Percentiles rank a stretch among this genome's conserved stretches.
Evolutionary conservation across 1,140 invertebrate genomes (phyloP).

Genomic region (Galleria mellonella): DNA sequence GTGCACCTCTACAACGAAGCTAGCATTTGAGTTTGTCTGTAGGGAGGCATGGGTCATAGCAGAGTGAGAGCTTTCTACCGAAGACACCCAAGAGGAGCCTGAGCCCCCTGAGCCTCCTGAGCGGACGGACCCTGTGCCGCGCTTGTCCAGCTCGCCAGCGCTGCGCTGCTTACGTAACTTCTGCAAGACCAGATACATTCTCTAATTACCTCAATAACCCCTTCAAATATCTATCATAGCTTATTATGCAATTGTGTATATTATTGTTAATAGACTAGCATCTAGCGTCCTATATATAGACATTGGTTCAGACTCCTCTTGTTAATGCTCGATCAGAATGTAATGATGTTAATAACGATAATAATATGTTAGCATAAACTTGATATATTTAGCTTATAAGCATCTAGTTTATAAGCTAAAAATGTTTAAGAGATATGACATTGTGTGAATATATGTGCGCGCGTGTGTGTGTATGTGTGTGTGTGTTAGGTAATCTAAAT

Average conservation of each 20-base stretch:
- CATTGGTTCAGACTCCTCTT: too few species aligned
- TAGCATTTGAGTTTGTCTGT: constrained; percentile 96
- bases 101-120: constrained; percentile 93
- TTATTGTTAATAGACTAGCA: too few species aligned
- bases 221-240: constrained; percentile 16
- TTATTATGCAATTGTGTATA: neutral
- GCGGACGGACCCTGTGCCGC: constrained; percentile 84
- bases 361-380: too few species aligned
- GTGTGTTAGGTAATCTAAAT: too few species aligned
- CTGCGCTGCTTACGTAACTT: constrained; percentile 96
- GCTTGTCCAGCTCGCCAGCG: constrained; percentile 96
- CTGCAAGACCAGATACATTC: constrained; percentile 64
- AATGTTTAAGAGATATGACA: too few species aligned
- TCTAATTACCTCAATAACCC: constrained; percentile 2
- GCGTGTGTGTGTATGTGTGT: too few species aligned
- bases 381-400: too few species aligned
- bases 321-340: too few species aligned
- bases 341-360: too few species aligned
- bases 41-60: constrained; percentile 87
- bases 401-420: too few species aligned
- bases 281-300: too few species aligned
- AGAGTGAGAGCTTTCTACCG: constrained; percentile 89
- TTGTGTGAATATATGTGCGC: too few species aligned
- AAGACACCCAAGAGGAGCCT: constrained; percentile 92
- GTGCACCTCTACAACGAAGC: constrained; percentile 92